A percentile compares a stretch with the other conserved stretches of the same genome.
These are phyloP conservation scores for Acanthococcus lagerstroemiae DNA, from an alignment of 2,888 invertebrate genomes.

Conservation along the genomic window DNA sequence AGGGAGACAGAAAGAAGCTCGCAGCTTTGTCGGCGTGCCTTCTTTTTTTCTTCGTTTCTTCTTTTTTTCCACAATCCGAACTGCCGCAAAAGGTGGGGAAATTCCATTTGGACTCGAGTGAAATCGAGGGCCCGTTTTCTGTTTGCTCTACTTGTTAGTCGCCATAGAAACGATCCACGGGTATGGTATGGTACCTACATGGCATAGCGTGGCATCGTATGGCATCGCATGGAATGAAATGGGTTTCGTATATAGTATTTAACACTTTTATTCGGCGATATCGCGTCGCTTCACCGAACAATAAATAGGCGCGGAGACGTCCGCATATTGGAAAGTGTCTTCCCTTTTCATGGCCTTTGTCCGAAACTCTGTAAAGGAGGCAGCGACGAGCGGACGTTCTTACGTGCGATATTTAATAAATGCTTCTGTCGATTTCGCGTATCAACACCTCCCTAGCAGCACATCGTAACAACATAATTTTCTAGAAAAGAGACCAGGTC, in stretches of 20 bases:
- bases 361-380: background rate
- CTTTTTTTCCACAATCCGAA: conserved; percentile 5
- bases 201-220: too few relatives aligned
- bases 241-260: too few relatives aligned
- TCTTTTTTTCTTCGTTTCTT: too few relatives aligned
- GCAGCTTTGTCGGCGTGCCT: too few relatives aligned
- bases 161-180: conserved; percentile 22
- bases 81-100: background rate
- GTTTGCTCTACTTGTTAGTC: conserved; percentile 23
- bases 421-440: too few relatives aligned
- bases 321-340: background rate
- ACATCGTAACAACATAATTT: too few relatives aligned
- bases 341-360: background rate
- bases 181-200: conserved; percentile 6
- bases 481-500: too few relatives aligned
- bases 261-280: conserved; percentile 10
- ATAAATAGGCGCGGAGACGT: background rate
- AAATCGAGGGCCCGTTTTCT: conserved; percentile 8
- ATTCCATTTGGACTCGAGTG: background rate
- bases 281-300: background rate
- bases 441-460: too few relatives aligned
- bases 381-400: too few relatives aligned
- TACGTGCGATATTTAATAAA: too few relatives aligned
- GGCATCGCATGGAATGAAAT: too few relatives aligned
- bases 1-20: too few relatives aligned